These are phyloP conservation scores for Martes martes DNA, from an alignment of 2,113 vertebrate species.

Conservation along the genomic window DNA sequence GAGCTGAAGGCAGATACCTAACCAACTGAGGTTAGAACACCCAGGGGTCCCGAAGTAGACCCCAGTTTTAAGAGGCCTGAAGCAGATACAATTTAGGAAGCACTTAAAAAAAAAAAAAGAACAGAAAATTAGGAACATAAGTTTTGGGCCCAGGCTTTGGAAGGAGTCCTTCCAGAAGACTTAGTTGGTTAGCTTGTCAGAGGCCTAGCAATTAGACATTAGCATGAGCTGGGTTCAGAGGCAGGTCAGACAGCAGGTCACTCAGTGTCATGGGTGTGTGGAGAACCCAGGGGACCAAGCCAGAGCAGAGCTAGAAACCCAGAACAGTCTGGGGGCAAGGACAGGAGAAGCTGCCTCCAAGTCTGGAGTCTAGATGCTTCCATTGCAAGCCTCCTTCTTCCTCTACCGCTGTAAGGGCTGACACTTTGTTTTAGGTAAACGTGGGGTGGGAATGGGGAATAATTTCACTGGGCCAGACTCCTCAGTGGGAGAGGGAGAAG, in stretches of 20 bases:
- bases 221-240: neutral
- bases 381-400: too few relatives aligned
- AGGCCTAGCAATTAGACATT: neutral
- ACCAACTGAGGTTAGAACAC: neutral
- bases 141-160: neutral
- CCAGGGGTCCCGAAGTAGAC: accelerated
- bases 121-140: neutral
- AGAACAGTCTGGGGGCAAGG: too few relatives aligned
- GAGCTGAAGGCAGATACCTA: neutral
- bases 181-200: neutral
- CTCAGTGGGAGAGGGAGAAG: neutral
- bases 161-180: neutral
- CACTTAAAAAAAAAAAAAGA: neutral
- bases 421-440: neutral
- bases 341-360: accelerated
- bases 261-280: neutral
- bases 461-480: neutral
- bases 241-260: neutral
- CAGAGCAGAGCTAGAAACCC: neutral
- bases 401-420: neutral
- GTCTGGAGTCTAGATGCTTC: neutral
- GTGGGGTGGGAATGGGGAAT: neutral
- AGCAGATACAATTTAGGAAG: neutral
- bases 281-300: neutral
- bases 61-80: neutral